A percentile compares a stretch with the other conserved stretches of the same genome.
phyloP scores from a whole-genome alignment of 2,113 vertebrate genomes.

The Cacatua alba region DNA sequence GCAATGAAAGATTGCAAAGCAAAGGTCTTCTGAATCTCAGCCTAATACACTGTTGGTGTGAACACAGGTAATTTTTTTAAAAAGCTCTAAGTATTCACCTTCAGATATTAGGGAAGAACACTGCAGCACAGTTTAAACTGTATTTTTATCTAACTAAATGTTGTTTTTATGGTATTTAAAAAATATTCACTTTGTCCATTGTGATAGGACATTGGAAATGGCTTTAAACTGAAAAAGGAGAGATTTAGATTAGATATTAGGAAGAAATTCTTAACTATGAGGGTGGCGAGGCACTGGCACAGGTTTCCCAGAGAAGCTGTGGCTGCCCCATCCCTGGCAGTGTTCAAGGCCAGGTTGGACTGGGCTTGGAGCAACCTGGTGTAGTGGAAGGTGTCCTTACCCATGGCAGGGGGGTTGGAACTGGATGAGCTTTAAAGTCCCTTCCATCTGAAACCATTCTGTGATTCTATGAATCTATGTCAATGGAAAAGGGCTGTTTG shows the following conservation, averaged over 20 bases:
- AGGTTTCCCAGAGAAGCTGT: neutral
- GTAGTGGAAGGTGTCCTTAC: neutral
- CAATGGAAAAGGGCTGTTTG: neutral
- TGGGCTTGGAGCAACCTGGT: neutral
- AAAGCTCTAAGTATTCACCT: neutral
- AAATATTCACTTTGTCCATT: neutral
- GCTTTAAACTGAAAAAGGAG: neutral
- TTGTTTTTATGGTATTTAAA: neutral
- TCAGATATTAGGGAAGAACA: neutral
- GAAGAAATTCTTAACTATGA: neutral
- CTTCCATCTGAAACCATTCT: neutral
- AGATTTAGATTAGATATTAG: neutral
- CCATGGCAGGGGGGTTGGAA: neutral
- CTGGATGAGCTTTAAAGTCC: neutral
- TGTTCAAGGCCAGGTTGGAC: neutral
- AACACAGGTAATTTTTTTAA: neutral
- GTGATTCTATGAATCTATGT: neutral
- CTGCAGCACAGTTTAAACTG: neutral
- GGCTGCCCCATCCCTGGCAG: neutral
- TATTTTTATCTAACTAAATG: neutral
- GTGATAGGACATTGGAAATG: neutral
- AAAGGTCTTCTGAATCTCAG: neutral
- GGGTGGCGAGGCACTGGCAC: neutral
- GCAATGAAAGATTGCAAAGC: neutral
- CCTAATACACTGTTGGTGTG: neutral